Evolutionary conservation across 2,797 vertebrate genomes (phyloP), one percentile per base, ranked within the genome.

Genomic region (Gouania willdenowi): DNA sequence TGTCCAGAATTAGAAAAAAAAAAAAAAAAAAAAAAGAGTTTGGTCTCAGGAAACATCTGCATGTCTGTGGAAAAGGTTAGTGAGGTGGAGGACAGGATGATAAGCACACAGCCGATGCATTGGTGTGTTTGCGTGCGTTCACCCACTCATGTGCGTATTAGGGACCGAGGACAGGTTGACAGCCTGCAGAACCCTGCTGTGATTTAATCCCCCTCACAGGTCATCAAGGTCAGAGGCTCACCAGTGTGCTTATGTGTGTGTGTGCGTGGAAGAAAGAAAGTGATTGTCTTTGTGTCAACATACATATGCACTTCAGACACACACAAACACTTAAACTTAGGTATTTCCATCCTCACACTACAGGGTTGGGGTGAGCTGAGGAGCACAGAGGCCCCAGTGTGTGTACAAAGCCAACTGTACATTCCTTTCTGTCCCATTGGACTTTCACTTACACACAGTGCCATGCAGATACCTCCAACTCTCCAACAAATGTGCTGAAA

Each of bases 1-100:
- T 61, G 14, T 56, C 40, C 26, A 25, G 27, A 42, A 35, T 46
- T n/a, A n/a, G n/a, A n/a, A n/a, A n/a, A n/a, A n/a, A n/a, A n/a
- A n/a, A n/a, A n/a, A n/a, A n/a, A n/a, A n/a, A n/a, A n/a, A n/a
- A n/a, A n/a, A n/a, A 25, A 8, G 24, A 38, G 38, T 43, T 30
- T 46, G 21, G 36, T 41, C 44, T 67, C 68, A 75, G 69, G 73
- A 82, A 77, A 74, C 75, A 80, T 80, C 77, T 79, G 71, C 69
- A 65, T 41, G 52, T 28, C 69, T 72, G 69, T 63, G 75, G 56
- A 66, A 75, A 46, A 73, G 69, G 68, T 79, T 70, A 53, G 44
- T 56, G 53, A 54, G 60, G 66, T 71, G 41, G 44, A 78, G 54
- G 58, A 67, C 63, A 76, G 63, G 61, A 72, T 62, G 55, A 61